phyloP scores from a whole-genome alignment of 2,888 invertebrate genomes.

The Cecidostiba fungosa region DNA sequence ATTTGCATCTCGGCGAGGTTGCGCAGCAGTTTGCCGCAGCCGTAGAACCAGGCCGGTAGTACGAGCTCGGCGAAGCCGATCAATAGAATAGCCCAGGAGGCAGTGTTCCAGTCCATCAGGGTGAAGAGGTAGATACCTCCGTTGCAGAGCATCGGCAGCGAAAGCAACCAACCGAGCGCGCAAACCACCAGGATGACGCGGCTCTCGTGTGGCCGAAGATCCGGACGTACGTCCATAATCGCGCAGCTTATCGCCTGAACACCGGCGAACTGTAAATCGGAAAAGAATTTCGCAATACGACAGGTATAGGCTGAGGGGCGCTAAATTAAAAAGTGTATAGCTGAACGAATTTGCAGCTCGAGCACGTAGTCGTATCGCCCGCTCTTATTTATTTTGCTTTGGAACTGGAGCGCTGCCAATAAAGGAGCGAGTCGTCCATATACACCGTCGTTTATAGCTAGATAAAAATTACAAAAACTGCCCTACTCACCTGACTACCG shows the following conservation, averaged over 20 bases:
- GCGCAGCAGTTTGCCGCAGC: conserved; percentile 83
- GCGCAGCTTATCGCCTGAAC: conserved; percentile 87
- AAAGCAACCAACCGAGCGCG: conserved; percentile 85
- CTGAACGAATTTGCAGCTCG: no score
- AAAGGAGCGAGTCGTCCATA: no score
- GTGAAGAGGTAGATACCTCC: conserved; percentile 89
- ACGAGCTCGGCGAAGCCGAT: conserved; percentile 87
- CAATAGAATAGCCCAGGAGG: conserved; percentile 88
- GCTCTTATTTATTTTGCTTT: no score
- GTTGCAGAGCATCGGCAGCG: conserved; percentile 88
- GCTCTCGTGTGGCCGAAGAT: conserved; percentile 82
- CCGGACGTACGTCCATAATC: conserved; percentile 85
- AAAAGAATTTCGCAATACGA: neutral
- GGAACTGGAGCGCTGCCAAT: no score
- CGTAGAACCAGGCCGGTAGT: conserved; percentile 87
- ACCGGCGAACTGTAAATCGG: conserved; percentile 83
- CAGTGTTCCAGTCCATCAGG: conserved; percentile 89
- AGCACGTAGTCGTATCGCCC: no score
- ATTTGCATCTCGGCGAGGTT: conserved; percentile 85
- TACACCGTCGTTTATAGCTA: no score
- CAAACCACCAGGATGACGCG: conserved; percentile 87
- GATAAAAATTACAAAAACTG: no score
- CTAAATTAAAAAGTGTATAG: no score
- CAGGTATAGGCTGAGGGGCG: no score
- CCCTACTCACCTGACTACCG: conserved; percentile 82